Base-by-base conservation (phyloP, 2,113 vertebrate genomes). In the Brachionichthys hirsutus region DNA sequence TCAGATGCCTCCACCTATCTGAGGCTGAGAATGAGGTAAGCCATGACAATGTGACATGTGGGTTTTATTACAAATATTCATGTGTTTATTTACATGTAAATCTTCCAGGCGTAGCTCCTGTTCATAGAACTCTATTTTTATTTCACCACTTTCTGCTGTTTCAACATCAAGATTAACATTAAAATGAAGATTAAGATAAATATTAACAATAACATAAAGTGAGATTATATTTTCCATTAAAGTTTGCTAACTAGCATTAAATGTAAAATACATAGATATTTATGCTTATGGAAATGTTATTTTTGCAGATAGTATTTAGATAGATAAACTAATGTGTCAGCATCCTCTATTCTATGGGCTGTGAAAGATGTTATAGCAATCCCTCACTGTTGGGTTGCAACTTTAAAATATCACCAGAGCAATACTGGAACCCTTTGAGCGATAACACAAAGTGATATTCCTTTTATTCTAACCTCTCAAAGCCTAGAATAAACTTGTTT, bases 1-100 rank as follows among this genome's bases (percentile, higher is more conserved):
- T 62, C 42, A 48, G 22, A 73, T 54, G 62, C 58, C 51, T 61
- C 42, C 9, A 38, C 48, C 34, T 40, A 35, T 16, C 36, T 15
- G 38, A 48, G 15, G 34, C 1, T 1, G 0, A 51, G 20, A 67
- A 35, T 16, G 3, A 56, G 18, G 45, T 41, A 12, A 50, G 41
- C 2, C 34, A 17, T 5, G 17, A 5, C 3, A 3, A 46, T 36
- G 58, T 13, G 14, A 53, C 49, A 58, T 18, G 36, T 44, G 10
- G 24, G 19, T 17, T 17, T 20, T 8, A 0, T 14, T 54, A 3
- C n/a, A 16, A 19, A 38, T 16, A 54, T 15, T 16, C 12, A 19
- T 34, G 24, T 30, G 8, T 30, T 6, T 30, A 9, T 16, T 35
- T 15, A 19, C 40, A 18, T 17, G 30, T 2, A 16, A 12, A 42